Percentiles rank a stretch among this genome's conserved stretches.
phyloP scores from a whole-genome alignment of 2,888 invertebrate genomes.

The Epistrophe eligans region DNA sequence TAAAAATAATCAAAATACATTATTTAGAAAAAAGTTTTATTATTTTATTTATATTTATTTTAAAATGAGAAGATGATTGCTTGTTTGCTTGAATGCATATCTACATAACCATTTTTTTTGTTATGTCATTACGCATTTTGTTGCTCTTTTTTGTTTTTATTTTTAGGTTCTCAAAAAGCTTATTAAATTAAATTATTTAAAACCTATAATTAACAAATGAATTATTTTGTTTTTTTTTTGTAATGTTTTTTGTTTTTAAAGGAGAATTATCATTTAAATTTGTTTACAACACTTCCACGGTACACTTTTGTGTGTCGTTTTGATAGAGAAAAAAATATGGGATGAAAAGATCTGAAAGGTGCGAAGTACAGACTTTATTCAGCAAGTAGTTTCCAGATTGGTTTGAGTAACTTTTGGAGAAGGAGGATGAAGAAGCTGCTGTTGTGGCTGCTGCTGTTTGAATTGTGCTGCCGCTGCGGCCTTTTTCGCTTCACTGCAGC shows the following conservation, averaged over 20 bases:
- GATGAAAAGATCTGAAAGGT: constrained; percentile 46
- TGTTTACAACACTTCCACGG: constrained; percentile 71
- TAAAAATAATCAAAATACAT: too few species aligned
- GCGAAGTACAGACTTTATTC: constrained; percentile 43
- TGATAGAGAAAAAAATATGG: constrained; percentile 5
- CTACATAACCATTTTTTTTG: too few species aligned
- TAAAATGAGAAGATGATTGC: too few species aligned
- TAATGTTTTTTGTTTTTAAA: constrained; percentile 54
- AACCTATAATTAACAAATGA: constrained; percentile 75
- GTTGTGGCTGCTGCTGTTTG: constrained; percentile 48
- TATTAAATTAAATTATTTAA: constrained; percentile 72
- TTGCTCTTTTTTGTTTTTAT: constrained; percentile 57
- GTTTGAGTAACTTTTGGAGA: constrained; percentile 76
- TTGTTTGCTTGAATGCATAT: too few species aligned
- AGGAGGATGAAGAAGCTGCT: constrained; percentile 63
- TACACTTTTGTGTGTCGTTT: constrained; percentile 27
- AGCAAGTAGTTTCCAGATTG: constrained; percentile 83
- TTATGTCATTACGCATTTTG: constrained; percentile 68
- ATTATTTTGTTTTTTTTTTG: constrained; percentile 48
- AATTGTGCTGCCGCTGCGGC: constrained; percentile 69
- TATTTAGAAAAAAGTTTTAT: too few species aligned
- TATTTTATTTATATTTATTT: too few species aligned
- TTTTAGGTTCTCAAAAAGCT: constrained; percentile 66
- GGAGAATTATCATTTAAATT: constrained; percentile 70
- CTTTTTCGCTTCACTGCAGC: constrained; percentile 78